Conservation (phyloP, 2,113 vertebrate genomes). For the Lepus europaeus region DNA sequence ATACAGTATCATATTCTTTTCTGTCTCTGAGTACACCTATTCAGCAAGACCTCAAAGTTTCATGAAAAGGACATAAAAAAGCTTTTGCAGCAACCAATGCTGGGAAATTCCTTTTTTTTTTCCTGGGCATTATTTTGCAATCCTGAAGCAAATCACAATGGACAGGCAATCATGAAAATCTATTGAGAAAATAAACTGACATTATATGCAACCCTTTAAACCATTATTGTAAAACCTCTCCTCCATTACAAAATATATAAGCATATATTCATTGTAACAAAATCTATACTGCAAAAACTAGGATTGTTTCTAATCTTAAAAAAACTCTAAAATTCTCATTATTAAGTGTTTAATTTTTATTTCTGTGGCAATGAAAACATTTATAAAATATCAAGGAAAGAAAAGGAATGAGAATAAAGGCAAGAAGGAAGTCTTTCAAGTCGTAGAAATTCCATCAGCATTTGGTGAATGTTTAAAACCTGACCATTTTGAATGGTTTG, state of each 20-base stretch:
- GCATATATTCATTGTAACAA: background rate
- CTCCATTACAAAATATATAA: conserved; percentile 17
- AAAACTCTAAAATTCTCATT: conserved; percentile 74
- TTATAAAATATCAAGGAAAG: conserved; percentile 83
- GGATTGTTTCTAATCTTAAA: conserved; percentile 75
- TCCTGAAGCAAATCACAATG: conserved; percentile 74
- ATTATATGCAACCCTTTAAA: conserved; percentile 76
- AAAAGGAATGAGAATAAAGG: background rate
- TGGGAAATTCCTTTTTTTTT: conserved; percentile 64
- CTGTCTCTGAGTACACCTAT: conserved; percentile 84
- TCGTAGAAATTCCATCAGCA: conserved; percentile 79
- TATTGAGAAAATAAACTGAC: conserved; percentile 78
- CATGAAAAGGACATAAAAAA: conserved; percentile 81
- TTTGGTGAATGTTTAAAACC: conserved; percentile 84
- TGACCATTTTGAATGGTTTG: conserved; percentile 11
- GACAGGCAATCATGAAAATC: conserved; percentile 55
- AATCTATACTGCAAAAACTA: conserved; percentile 63
- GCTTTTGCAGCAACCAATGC: conserved; percentile 74
- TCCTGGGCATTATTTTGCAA: conserved; percentile 76
- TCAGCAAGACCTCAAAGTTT: conserved; percentile 84
- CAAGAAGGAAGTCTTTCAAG: conserved; percentile 59
- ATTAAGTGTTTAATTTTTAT: conserved; percentile 34
- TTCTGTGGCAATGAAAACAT: conserved; percentile 58
- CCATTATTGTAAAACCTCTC: conserved; percentile 75
- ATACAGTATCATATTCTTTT: conserved; percentile 88